Conservation (phyloP, 2,888 invertebrate genomes). For the Pinctada fucata region DNA sequence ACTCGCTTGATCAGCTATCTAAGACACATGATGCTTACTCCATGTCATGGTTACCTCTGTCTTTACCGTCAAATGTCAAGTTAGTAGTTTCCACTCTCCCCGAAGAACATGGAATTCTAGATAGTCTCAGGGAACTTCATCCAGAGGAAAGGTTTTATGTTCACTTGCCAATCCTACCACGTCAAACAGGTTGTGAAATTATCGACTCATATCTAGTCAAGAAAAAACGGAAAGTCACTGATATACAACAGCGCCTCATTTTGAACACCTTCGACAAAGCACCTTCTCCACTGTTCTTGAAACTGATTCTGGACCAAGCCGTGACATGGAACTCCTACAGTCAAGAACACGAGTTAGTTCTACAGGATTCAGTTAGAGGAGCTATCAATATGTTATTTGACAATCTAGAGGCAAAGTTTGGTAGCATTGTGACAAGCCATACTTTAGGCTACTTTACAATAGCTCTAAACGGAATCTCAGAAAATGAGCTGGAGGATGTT, state of each 20-base stretch:
- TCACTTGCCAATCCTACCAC: conserved; percentile 60
- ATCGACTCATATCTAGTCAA: conserved; percentile 57
- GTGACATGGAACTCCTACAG: conserved; percentile 66
- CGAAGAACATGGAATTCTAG: conserved; percentile 58
- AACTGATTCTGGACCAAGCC: conserved; percentile 70
- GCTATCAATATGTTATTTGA: conserved; percentile 68
- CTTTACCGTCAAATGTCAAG: conserved; percentile 67
- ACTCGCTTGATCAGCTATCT: conserved; percentile 71
- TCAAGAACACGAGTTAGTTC: conserved; percentile 36
- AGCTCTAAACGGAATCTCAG: conserved; percentile 69
- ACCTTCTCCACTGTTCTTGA: conserved; percentile 70
- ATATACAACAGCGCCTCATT: conserved; percentile 56
- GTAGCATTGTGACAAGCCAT: conserved; percentile 56
- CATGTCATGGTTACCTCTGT: conserved; percentile 67
- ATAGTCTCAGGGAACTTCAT: conserved; percentile 54
- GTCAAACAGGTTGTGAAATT: conserved; percentile 63
- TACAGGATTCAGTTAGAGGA: conserved; percentile 58
- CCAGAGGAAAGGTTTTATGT: conserved; percentile 57
- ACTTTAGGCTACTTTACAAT: conserved; percentile 70
- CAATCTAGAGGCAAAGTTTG: conserved; percentile 68
- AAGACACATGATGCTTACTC: conserved; percentile 58
- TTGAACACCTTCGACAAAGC: conserved; percentile 53
- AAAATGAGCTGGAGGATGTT: conserved; percentile 73
- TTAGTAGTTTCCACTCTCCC: conserved; percentile 69
- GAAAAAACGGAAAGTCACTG: conserved; percentile 57